A percentile compares a stretch with the other conserved stretches of the same genome.
These are phyloP conservation scores for Chaenocephalus aceratus DNA, from an alignment of 2,113 vertebrate species.

Conservation along the genomic window DNA sequence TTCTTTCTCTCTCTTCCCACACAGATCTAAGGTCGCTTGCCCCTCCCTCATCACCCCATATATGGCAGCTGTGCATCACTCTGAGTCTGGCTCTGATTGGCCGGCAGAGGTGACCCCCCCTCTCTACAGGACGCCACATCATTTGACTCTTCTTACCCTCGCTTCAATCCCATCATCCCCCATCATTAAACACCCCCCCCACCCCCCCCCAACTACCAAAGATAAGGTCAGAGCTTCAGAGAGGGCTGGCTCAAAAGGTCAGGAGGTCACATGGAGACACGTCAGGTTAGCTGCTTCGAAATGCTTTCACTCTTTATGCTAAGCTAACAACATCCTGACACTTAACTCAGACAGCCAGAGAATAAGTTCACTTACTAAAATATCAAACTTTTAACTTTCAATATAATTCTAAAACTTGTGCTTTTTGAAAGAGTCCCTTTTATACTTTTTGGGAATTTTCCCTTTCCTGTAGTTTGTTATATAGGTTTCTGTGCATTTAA, in stretches of 20 bases:
- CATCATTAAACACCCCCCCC: not conserved
- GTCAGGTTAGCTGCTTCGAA: too few species aligned
- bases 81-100: conserved; percentile 91
- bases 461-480: too few species aligned
- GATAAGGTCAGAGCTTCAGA: conserved; percentile 23
- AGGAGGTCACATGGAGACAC: not conserved
- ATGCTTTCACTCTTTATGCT: not conserved
- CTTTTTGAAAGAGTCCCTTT: too few species aligned
- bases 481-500: too few species aligned
- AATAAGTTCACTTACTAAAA: too few species aligned
- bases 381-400: too few species aligned
- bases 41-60: conserved; percentile 77
- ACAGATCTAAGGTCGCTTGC: conserved; percentile 80
- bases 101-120: conserved; percentile 94
- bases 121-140: not conserved
- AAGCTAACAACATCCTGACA: not conserved
- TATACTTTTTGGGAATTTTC: too few species aligned
- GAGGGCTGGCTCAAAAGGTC: conserved; percentile 4
- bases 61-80: conserved; percentile 89
- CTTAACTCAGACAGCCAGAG: not conserved
- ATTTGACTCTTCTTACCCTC: not conserved
- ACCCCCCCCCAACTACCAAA: conserved; percentile 39
- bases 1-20: conserved; percentile 5
- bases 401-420: too few species aligned
- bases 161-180: not conserved